Base-by-base conservation (phyloP, 2,888 invertebrate species). In the Caenorhabditis auriculariae region DNA sequence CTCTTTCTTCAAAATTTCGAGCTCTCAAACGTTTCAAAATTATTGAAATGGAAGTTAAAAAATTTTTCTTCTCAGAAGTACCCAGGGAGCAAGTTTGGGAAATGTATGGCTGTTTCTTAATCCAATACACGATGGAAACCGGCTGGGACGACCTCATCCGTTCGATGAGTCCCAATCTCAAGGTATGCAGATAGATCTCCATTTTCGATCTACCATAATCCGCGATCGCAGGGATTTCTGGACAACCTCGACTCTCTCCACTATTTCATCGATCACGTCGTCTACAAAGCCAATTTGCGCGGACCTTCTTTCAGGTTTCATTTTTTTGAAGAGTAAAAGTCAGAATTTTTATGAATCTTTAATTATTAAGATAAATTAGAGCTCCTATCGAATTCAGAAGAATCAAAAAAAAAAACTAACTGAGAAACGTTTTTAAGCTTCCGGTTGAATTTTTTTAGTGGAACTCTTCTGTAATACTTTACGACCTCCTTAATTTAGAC, bases 191-290 rank as follows among this genome's bases (percentile, higher is more conserved):
- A 12, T 21, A 26, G 26, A 26, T 35, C 32, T 19, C 38, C 4
- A 7, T 15, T 23, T 26, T 6, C 5, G 19, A 4, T n/a, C 5
- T 15, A 32, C 35, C 19, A 43, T 38, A 46, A 17, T 2, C 38
- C 2, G 27, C 12, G 15, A 23, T 23, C 46, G 15, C 24, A 76
- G 64, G 95, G 95, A 84, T 96, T 96, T 83, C 85, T 95, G 72
- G 84, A 95, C 90, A 95, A 95, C 84, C 85, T 96, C 79, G 95
- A 96, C 82, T 94, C 94, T n/a, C 86, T 96, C 2, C 95, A 96
- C 50, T 79, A 78, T 61, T 81, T 78, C 52, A 78, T 78, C 57
- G 78, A 78, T 45, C 78, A 78, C 46, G 78, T 78, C 7, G 78
- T 78, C 9, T 78, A 78, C 59, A 78, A 78, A 52, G 77, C 79